Percentiles rank a stretch among this genome's conserved stretches.
phyloP scores from a whole-genome alignment of 2,888 invertebrate species.

The Augiades crinisus region DNA sequence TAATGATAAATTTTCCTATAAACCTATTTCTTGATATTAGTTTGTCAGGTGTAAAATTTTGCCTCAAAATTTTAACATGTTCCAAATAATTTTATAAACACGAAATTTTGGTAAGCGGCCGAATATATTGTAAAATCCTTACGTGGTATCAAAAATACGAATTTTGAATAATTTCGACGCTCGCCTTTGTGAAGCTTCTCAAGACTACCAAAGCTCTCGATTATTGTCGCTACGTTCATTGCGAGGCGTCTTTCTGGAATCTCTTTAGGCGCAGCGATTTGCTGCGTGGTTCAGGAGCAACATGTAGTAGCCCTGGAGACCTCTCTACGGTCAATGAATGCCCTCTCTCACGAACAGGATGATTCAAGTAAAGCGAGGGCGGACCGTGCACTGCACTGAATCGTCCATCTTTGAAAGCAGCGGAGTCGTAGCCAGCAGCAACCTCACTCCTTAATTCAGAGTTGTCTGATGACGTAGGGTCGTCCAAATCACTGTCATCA shows the following conservation, averaged over 20 bases:
- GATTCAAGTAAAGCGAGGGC: slow-evolving; percentile 39
- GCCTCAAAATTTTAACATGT: neutral
- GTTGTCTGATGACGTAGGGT: slow-evolving; percentile 50
- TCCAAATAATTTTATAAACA: neutral
- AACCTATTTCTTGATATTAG: too few relatives aligned
- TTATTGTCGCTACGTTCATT: neutral
- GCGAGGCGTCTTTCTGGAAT: slow-evolving; percentile 38
- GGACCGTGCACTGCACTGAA: slow-evolving; percentile 45
- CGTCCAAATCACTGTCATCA: slow-evolving; percentile 49
- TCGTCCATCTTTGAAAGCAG: slow-evolving; percentile 49
- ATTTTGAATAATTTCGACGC: slow-evolving; percentile 9
- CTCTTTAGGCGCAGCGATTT: slow-evolving; percentile 68
- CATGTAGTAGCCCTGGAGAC: slow-evolving; percentile 48
- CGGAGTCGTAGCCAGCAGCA: slow-evolving; percentile 41
- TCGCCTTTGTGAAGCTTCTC: neutral
- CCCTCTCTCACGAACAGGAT: slow-evolving; percentile 56
- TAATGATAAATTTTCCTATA: too few relatives aligned
- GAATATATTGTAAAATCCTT: slow-evolving; percentile 9
- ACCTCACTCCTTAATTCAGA: slow-evolving; percentile 55
- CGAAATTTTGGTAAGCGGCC: neutral
- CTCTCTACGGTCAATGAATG: slow-evolving; percentile 62
- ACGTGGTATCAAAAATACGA: slow-evolving; percentile 24
- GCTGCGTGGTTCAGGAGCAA: slow-evolving; percentile 59
- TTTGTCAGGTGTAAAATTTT: neutral
- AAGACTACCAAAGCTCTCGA: neutral